Evolutionary conservation across 2,888 invertebrate genomes (phyloP), one percentile per base, ranked within the genome.

Genomic region (Athalia circularis): DNA sequence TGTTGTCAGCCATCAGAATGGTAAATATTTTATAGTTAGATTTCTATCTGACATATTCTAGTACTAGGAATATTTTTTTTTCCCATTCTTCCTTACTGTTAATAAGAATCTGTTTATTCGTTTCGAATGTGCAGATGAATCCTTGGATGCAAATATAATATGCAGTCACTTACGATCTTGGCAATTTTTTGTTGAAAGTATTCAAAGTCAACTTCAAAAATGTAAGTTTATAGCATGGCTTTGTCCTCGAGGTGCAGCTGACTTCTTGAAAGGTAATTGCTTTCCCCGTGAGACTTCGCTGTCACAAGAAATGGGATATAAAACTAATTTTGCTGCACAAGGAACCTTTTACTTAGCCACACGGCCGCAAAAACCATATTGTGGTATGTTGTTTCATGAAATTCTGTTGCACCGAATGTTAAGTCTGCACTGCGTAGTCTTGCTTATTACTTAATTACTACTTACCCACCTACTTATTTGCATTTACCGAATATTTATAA

Each of bases 81-180:
- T 29, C 29, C 29, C 29, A 29, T 29, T 29, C 0, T 29, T 70
- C 72, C 65, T 77, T 48, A 62, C 47, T 15, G 48, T 5, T n/a
- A 15, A 8, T 62, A 54, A 11, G 11, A 13, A 62, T 54, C 45
- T 67, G 8, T 54, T n/a, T 29, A 29, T 29, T 29, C 29, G 29
- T 52, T 62, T 78, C 72, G 65, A 57, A 79, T 79, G 80, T 81
- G 15, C 83, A 92, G 92, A 92, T 76, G 91, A 91, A 65, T 83
- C 86, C 57, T 84, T 92, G 76, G 91, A 92, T 79, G 89, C 90
- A 65, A 91, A 92, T 59, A 90, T 92, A 57, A 93, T 92, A 4
- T 93, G 93, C 84, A 93, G 93, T 81, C 93, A 93, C 85, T 85
- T 92, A 9, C 88, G 93, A 82, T 92, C 93, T 1, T 92, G 92